A percentile compares a stretch with the other conserved stretches of the same genome.
phyloP scores from a whole-genome alignment of 2,888 invertebrate genomes.

The Nephrotoma guestfalica region DNA sequence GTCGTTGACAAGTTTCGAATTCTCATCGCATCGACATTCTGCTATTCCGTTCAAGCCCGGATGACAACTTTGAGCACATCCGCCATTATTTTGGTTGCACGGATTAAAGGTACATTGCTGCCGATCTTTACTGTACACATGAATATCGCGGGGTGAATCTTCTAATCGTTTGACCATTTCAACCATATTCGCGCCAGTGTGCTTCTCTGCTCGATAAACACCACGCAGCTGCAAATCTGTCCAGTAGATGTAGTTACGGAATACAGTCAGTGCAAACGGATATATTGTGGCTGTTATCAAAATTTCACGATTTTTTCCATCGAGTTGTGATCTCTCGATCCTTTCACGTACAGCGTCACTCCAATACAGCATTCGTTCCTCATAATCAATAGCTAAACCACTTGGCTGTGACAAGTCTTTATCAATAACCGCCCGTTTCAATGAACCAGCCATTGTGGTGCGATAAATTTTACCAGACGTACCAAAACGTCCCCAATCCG shows the following conservation, averaged over 20 bases:
- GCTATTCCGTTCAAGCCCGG: slow-evolving; percentile 71
- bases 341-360: slow-evolving; percentile 92
- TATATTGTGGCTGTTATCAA: slow-evolving; percentile 83
- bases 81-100: slow-evolving; percentile 85
- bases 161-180: slow-evolving; percentile 88
- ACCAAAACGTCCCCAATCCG: slow-evolving; percentile 91
- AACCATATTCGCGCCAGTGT: slow-evolving; percentile 87
- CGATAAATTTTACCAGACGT: slow-evolving; percentile 87
- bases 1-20: slow-evolving; percentile 78
- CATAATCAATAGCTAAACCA: slow-evolving; percentile 89
- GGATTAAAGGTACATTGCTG: slow-evolving; percentile 70
- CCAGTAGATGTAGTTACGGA: slow-evolving; percentile 87
- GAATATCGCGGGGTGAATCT: slow-evolving; percentile 84
- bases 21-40: slow-evolving; percentile 84
- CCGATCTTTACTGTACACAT: slow-evolving; percentile 63
- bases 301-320: slow-evolving; percentile 73
- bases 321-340: slow-evolving; percentile 81
- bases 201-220: slow-evolving; percentile 92
- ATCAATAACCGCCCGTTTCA: slow-evolving; percentile 76
- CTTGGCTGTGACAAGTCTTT: slow-evolving; percentile 88
- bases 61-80: slow-evolving; percentile 89
- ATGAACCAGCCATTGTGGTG: slow-evolving; percentile 92
- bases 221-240: slow-evolving; percentile 86
- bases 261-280: slow-evolving; percentile 88
- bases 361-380: slow-evolving; percentile 89